phyloP scores from a whole-genome alignment of 2,888 invertebrate genomes.

The Trachelus stipa region DNA sequence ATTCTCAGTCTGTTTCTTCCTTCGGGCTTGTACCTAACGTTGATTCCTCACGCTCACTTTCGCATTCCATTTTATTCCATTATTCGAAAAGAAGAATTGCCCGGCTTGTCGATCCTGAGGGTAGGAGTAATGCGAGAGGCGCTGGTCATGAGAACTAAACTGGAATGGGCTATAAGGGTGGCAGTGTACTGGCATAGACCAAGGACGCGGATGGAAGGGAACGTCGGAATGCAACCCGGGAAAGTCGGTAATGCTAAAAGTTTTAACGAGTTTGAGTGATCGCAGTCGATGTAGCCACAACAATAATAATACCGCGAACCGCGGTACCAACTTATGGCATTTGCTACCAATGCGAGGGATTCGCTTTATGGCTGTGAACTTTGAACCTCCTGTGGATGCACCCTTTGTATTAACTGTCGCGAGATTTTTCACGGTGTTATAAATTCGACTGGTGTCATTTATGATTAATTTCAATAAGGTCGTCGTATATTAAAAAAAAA shows the following conservation, averaged over 20 bases:
- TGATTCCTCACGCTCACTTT: neutral
- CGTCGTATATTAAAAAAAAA: neutral
- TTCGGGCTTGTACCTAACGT: neutral
- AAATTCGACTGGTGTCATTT: neutral
- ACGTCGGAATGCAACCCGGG: slow-evolving; percentile 54
- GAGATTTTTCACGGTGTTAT: neutral
- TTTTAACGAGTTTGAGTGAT: slow-evolving; percentile 67
- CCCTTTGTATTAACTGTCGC: neutral
- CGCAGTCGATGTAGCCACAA: slow-evolving; percentile 63
- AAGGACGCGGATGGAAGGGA: slow-evolving; percentile 51
- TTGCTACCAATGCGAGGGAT: slow-evolving; percentile 18
- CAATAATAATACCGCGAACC: slow-evolving; percentile 56
- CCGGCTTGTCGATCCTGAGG: neutral
- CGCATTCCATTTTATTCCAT: neutral
- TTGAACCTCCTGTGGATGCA: neutral
- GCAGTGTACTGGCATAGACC: neutral
- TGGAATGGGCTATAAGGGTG: neutral
- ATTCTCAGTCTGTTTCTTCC: neutral
- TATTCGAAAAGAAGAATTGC: neutral
- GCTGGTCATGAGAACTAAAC: neutral
- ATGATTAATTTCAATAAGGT: neutral
- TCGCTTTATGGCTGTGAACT: neutral
- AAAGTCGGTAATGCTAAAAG: slow-evolving; percentile 62
- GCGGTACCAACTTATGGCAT: slow-evolving; percentile 59
- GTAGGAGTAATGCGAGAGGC: neutral